Base-by-base conservation (phyloP, 1,140 invertebrate genomes). In the Calycopis cecrops region DNA sequence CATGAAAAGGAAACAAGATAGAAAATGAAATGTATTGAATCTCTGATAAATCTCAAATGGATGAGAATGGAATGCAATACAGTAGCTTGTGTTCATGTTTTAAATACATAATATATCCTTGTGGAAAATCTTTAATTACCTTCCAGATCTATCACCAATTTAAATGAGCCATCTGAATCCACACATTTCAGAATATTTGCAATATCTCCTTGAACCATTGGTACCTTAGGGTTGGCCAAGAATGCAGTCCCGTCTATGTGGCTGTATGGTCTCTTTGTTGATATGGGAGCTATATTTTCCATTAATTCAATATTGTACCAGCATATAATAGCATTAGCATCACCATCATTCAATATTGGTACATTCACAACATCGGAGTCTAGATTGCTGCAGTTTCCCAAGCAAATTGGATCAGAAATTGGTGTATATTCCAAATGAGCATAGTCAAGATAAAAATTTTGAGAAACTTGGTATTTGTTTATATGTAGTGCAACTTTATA, bases 281-380 rank as follows among this genome's bases (percentile, higher is more conserved):
- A 62, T 33, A 86, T 63, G 34, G 68, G 63, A 9, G 37, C 63
- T 14, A 72, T 17, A 35, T 68, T 61, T 35, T 83, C 70, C 61
- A 82, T 71, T 8, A 86, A 18, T 49, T 84, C 70, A 52, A 86
- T 73, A n/a, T 58, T 61, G 40, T 79, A 84, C 78, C 78, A 86
- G 47, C 80, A 83, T 6, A 84, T 48, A 16, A 84, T 65, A 34
- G 69, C 73, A 69, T 77, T 80, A 0, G 68, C 64, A 44, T 57
- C 9, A 1, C 80, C 80, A 50, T 61, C 55, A 16, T 67, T 63
- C 16, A 52, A 63, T 11, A 84, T 49, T 8, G 69, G 61, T 4
- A 76, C 54, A 52, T 68, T 66, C 12, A 76, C 42, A n/a, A 73
- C 60, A 55, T 72, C 62, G 11, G 69, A 40, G 10, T 40, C 53